Base-by-base conservation (phyloP, 2,888 invertebrate genomes). In the Timema podura region DNA sequence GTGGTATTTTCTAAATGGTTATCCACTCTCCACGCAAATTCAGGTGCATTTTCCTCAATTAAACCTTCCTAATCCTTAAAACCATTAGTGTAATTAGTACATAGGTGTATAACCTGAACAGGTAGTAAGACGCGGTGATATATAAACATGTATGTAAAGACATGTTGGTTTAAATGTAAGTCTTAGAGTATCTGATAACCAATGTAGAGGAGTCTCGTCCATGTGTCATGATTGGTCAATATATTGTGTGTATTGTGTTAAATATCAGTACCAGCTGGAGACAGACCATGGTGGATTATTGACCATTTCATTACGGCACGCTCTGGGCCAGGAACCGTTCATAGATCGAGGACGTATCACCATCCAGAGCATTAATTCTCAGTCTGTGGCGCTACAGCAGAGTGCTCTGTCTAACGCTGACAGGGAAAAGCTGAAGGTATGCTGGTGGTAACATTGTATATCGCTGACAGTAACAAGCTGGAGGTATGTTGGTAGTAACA, bases 281-380 rank as follows among this genome's bases (percentile, higher is more conserved):
- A 49, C 48, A 73, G 91, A 92, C 77, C 89, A 89, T 77, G 92
- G 92, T 81, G 89, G 90, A 48, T 90, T 89, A 86, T 79, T 91
- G 30, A 87, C 86, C 73, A 85, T 92, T 75, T 87, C 88, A 79
- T 81, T 93, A 72, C 86, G 87, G 76, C 92, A 93, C 79, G 85
- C 88, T 2, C 78, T 92, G 66, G 85, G 88, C 15, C 79, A 81
- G 74, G 80, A 81, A n/a, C 80, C 82, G 8, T 91, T 86, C 77
- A 85, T 85, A 48, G 85, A 88, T 67, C 84, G 92, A 69, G 92
- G 91, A 9, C 90, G 87, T 78, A 84, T 92, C 68, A 86, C 88
- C 2, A 83, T 92, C 68, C 88, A 89, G 67, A 92, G 91, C 78
- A 83, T 91, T 51, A 85, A 89, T 73, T 82, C 87, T 51, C 91